Evolutionary conservation across 30 jellyfish, hydroid and myxozoan genomes (phyloP), one percentile per base, ranked within the genome.

Genomic region (Nemopilema nomurai): DNA sequence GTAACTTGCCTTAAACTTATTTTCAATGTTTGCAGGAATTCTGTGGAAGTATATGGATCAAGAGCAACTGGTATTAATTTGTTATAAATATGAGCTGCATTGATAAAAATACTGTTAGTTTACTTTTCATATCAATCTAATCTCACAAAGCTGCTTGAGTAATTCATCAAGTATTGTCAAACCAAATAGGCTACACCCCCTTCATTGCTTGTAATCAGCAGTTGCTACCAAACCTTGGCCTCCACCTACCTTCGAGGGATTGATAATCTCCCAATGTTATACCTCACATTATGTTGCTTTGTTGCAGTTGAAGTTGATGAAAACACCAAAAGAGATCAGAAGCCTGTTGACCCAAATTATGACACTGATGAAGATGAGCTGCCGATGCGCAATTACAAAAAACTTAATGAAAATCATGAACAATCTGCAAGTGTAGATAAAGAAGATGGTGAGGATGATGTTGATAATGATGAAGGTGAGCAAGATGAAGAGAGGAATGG

Each of bases 221-320:
- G n/a, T n/a, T n/a, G n/a, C n/a, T n/a, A n/a, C n/a, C n/a, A n/a
- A n/a, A n/a, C n/a, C n/a, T n/a, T n/a, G n/a, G n/a, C n/a, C n/a
- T n/a, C n/a, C n/a, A n/a, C n/a, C n/a, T n/a, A 3, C 72, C 3
- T 63, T 19, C 18, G n/a, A n/a, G n/a, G n/a, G n/a, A n/a, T n/a
- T n/a, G n/a, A n/a, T n/a, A n/a, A n/a, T n/a, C n/a, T n/a, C n/a
- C n/a, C n/a, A n/a, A n/a, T n/a, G n/a, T n/a, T n/a, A n/a, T n/a
- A n/a, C n/a, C n/a, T n/a, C n/a, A n/a, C n/a, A n/a, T n/a, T 19
- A 19, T 63, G 7, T 19, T 63, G 7, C 18, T 63, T 21, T n/a
- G n/a, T n/a, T 21, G 20, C 4, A 51, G 92, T 41, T 1, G 90
- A 64, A 26, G 73, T 26, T 4, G 67, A 53, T 65, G 96, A 78